phyloP scores from a whole-genome alignment of 2,797 vertebrate species.

The Pseudomugil gertrudae region DNA sequence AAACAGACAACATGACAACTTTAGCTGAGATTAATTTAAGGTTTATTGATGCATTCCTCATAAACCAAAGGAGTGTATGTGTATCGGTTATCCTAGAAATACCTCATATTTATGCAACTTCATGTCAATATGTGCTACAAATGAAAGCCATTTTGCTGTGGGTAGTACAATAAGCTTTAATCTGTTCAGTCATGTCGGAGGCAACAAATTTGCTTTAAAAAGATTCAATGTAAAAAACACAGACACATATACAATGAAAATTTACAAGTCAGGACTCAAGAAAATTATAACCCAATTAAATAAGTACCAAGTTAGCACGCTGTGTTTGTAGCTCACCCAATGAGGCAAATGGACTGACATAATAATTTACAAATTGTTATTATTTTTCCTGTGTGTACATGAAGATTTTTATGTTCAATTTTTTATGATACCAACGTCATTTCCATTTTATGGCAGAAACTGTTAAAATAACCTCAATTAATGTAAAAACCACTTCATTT shows the following conservation, averaged over 20 bases:
- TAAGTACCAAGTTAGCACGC: constrained; percentile 49
- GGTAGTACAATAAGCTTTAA: constrained; percentile 73
- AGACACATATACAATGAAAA: constrained; percentile 75
- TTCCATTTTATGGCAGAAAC: constrained; percentile 57
- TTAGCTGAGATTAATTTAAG: constrained; percentile 76
- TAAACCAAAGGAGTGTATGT: constrained; percentile 75
- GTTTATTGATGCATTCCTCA: constrained; percentile 79
- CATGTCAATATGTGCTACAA: constrained; percentile 73
- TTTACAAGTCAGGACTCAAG: constrained; percentile 69
- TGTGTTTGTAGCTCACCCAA: constrained; percentile 40
- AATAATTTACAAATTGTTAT: constrained; percentile 63
- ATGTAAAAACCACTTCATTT: constrained; percentile 70
- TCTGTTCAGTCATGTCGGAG: constrained; percentile 75
- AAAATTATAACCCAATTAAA: constrained; percentile 66
- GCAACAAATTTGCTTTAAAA: constrained; percentile 75
- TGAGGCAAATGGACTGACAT: constrained; percentile 62
- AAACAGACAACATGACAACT: constrained; percentile 64
- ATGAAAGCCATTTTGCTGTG: constrained; percentile 69
- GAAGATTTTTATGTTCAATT: constrained; percentile 49
- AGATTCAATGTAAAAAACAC: constrained; percentile 75
- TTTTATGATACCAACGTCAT: constrained; percentile 48
- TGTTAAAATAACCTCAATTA: constrained; percentile 64
- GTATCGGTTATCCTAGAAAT: constrained; percentile 73
- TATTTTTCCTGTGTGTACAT: constrained; percentile 46
- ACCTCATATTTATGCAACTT: constrained; percentile 69